Conservation (phyloP, 2,888 invertebrate species). For the Agrochola circellaris region DNA sequence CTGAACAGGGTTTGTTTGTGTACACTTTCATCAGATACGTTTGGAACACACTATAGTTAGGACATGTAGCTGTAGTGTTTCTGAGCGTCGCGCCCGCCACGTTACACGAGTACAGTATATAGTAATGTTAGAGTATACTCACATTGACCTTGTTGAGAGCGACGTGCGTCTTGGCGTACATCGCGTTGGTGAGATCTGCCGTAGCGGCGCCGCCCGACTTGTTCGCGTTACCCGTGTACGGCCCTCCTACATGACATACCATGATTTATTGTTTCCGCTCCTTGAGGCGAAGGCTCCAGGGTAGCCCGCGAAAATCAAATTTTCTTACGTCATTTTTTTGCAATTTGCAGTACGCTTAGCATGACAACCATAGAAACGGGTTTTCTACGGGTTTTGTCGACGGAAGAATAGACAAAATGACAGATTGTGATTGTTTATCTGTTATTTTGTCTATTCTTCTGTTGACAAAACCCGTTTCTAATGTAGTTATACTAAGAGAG, state of each 20-base stretch:
- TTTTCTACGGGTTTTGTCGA: too few species aligned
- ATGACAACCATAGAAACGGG: too few species aligned
- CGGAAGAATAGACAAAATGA: too few species aligned
- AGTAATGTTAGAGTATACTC: constrained; percentile 84
- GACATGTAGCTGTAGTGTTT: neutral
- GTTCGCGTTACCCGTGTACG: constrained; percentile 78
- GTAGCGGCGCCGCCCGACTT: constrained; percentile 86
- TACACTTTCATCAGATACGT: neutral
- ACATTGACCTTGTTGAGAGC: constrained; percentile 97
- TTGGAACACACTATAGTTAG: neutral
- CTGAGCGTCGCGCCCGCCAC: neutral
- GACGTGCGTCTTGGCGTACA: constrained; percentile 97
- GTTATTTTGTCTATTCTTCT: too few species aligned
- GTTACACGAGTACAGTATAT: neutral
- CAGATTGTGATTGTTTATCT: too few species aligned
- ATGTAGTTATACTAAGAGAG: too few species aligned
- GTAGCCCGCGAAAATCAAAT: neutral
- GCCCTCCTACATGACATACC: constrained; percentile 66
- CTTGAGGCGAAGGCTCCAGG: neutral
- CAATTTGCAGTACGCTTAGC: too few species aligned
- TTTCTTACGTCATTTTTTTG: neutral
- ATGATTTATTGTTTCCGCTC: neutral
- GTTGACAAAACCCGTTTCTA: too few species aligned
- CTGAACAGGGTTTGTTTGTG: neutral
- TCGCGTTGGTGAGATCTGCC: constrained; percentile 94